Evolutionary conservation across 2,797 vertebrate species (phyloP), one percentile per base, ranked within the genome.

Genomic region (Brachyalestes nurse): DNA sequence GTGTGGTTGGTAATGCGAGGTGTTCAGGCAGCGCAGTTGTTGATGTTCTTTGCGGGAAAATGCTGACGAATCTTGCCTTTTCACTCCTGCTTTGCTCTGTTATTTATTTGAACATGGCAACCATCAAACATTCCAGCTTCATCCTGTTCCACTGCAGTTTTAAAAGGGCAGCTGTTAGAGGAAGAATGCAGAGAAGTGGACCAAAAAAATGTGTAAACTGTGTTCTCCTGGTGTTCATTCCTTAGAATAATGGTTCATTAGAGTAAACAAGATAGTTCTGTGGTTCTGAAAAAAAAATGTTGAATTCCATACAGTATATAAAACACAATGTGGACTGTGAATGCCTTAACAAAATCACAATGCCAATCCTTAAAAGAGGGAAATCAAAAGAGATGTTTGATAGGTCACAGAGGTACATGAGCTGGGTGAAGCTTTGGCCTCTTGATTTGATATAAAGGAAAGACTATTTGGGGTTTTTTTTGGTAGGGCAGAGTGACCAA

Each of bases 71-170:
- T 19, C 73, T 74, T 75, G n/a, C 47, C 34, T 85, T 80, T 78
- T n/a, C 53, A 62, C 61, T 28, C 23, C 34, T 69, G 80, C 23
- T 45, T 9, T 40, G 7, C 69, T 12, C 51, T 49, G 61, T 67
- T 60, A 73, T 82, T 86, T 80, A 61, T 83, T 79, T 38, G 10
- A 80, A 64, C 73, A 66, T 73, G 77, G 73, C 75, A 55, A 53
- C 45, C 75, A 77, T 86, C 73, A 73, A 57, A 66, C 82, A 81
- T 86, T 87, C 78, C 79, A 75, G 65, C 73, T 85, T 73, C 65
- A 72, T 45, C 82, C 60, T 67, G 71, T 65, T 80, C 74, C 58
- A 73, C 75, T 75, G 60, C 17, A 0, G 17, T 47, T 71, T 77
- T 53, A 72, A 77, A 78, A 17, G 67, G 61, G 75, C 64, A 86